phyloP scores from a whole-genome alignment of 2,113 vertebrate species.

The Catharus minimus region DNA sequence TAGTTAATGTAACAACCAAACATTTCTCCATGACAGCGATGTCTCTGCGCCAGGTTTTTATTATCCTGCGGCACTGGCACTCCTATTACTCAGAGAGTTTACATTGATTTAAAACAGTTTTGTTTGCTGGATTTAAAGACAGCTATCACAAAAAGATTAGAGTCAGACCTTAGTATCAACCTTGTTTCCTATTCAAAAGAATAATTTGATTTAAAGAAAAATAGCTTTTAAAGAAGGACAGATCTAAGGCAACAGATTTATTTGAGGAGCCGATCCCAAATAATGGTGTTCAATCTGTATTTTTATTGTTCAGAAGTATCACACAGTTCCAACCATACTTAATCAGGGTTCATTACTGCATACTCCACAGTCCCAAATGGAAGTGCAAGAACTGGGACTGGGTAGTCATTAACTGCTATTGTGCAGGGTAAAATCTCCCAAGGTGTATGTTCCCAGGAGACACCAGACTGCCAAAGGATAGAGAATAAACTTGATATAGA shows the following conservation, averaged over 20 bases:
- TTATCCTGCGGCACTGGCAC: slow-evolving; percentile 42
- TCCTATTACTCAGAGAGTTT: slow-evolving; percentile 22
- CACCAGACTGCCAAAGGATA: background rate
- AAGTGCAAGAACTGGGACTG: background rate
- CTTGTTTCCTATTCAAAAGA: background rate
- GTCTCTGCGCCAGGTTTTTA: slow-evolving; percentile 56
- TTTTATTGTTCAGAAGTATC: background rate
- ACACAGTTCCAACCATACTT: background rate
- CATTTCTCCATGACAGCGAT: slow-evolving; percentile 45
- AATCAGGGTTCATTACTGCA: background rate
- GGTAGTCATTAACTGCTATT: background rate
- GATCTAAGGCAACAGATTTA: background rate
- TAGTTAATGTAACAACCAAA: slow-evolving; percentile 60
- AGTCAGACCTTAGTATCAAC: background rate
- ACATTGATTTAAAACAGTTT: slow-evolving; percentile 34
- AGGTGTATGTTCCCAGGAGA: background rate
- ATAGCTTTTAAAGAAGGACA: background rate
- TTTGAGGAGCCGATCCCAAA: background rate
- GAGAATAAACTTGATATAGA: background rate
- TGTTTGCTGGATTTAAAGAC: background rate
- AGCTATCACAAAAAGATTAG: background rate
- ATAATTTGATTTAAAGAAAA: background rate
- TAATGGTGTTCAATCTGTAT: background rate
- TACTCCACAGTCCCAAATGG: background rate
- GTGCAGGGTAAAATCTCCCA: background rate